Evolutionary conservation across 2,797 vertebrate species (phyloP).

Genomic region (Diglossa cyanea): DNA sequence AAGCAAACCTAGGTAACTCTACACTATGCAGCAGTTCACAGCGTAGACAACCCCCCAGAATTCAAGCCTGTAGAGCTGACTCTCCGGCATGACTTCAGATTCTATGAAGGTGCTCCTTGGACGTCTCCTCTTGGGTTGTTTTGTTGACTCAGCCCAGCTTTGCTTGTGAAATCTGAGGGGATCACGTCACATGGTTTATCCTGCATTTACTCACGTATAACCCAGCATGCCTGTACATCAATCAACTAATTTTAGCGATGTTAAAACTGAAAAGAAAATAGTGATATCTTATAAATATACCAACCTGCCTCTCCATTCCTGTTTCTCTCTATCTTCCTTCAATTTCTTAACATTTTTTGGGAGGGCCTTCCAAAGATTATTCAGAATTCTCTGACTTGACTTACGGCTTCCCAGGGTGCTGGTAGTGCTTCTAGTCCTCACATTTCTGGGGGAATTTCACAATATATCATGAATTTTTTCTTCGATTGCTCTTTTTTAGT

Average conservation of each 20-base stretch:
- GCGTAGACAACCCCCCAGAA: neutral
- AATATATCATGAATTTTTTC: neutral
- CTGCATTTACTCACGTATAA: constrained; percentile 64
- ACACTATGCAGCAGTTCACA: neutral
- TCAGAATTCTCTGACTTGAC: neutral
- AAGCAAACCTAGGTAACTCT: neutral
- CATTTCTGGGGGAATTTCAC: neutral
- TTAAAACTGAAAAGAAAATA: constrained; percentile 57
- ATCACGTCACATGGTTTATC: constrained; percentile 52
- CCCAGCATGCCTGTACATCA: constrained; percentile 62
- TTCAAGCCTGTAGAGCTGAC: neutral
- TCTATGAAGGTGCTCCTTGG: constrained; percentile 42
- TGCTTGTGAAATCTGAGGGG: constrained; percentile 66
- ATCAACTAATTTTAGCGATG: constrained; percentile 68
- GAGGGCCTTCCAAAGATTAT: neutral
- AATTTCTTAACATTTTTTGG: neutral
- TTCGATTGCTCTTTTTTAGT: neutral
- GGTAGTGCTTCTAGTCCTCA: neutral
- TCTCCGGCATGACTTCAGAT: neutral
- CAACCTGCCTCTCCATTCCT: neutral
- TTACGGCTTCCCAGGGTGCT: neutral
- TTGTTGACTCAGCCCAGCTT: constrained; percentile 49
- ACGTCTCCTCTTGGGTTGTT: neutral
- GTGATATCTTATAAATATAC: constrained; percentile 7
- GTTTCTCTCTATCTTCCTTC: neutral